phyloP scores from a whole-genome alignment of 2,113 vertebrate genomes.

The Spea bombifrons region DNA sequence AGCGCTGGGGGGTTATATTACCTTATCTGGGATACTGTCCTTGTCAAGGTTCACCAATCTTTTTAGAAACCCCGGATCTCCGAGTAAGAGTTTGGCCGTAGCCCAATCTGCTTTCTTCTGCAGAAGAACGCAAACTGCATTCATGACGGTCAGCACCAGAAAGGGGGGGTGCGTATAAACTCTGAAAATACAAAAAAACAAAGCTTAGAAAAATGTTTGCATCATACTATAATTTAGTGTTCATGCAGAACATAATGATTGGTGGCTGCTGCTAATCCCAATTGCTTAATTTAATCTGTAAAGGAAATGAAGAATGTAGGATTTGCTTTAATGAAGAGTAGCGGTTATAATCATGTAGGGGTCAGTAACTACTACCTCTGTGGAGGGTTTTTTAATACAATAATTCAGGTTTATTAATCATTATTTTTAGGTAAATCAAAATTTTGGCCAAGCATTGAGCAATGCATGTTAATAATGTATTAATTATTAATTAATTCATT shows the following conservation, averaged over 20 bases:
- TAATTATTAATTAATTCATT: not conserved
- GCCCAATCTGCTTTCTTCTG: constrained; percentile 62
- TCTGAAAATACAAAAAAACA: constrained; percentile 46
- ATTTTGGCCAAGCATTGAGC: not conserved
- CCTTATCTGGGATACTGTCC: constrained; percentile 66
- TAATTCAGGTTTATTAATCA: no score
- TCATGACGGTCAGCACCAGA: constrained; percentile 66
- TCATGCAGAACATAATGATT: no score
- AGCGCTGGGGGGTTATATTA: constrained; percentile 31
- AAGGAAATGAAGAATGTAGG: no score
- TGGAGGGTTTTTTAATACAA: no score
- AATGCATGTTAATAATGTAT: not conserved
- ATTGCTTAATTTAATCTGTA: no score
- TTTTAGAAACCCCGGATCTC: constrained; percentile 64
- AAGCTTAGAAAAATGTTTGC: no score
- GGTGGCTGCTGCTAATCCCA: no score
- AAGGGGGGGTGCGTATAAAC: constrained; percentile 61
- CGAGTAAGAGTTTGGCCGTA: constrained; percentile 63
- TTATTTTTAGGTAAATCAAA: no score
- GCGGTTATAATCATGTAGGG: no score
- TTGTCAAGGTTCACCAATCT: constrained; percentile 61
- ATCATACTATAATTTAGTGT: no score
- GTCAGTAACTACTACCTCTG: no score
- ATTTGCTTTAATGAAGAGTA: no score
- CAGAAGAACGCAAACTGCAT: constrained; percentile 65